These are phyloP conservation scores for Neodiprion lecontei DNA, from an alignment of 1,140 invertebrate species.

Conservation along the genomic window DNA sequence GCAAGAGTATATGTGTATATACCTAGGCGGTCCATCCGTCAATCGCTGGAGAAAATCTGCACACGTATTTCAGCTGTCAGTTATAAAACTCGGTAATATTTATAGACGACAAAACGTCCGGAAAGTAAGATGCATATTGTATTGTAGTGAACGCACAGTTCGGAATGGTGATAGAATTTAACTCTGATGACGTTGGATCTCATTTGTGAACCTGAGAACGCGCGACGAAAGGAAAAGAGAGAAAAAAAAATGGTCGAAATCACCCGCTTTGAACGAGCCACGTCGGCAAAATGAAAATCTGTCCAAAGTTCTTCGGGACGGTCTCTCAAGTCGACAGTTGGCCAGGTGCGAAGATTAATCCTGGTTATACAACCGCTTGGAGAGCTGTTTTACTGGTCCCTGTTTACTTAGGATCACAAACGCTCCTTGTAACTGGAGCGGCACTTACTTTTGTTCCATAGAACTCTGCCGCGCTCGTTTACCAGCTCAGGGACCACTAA, in stretches of 20 bases:
- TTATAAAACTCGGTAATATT: not conserved
- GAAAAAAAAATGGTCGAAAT: too few species aligned
- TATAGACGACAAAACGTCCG: not conserved
- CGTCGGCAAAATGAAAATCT: not conserved
- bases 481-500: not conserved
- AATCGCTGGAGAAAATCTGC: not conserved
- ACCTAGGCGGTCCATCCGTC: not conserved
- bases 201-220: too few species aligned
- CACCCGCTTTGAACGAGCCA: too few species aligned
- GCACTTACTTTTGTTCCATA: constrained; percentile 44
- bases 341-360: constrained; percentile 43
- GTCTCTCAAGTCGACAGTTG: constrained; percentile 14
- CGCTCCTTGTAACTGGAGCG: constrained; percentile 48
- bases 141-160: too few species aligned
- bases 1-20: too few species aligned
- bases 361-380: constrained; percentile 40
- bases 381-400: constrained; percentile 29
- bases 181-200: too few species aligned
- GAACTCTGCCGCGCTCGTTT: not conserved
- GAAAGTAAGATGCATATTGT: too few species aligned
- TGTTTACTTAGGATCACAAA: constrained; percentile 47
- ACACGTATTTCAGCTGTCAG: not conserved
- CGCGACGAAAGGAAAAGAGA: too few species aligned
- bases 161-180: too few species aligned
- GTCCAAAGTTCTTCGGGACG: not conserved